Conservation (phyloP, 2,888 invertebrate genomes). For the Xiphydria camelus region DNA sequence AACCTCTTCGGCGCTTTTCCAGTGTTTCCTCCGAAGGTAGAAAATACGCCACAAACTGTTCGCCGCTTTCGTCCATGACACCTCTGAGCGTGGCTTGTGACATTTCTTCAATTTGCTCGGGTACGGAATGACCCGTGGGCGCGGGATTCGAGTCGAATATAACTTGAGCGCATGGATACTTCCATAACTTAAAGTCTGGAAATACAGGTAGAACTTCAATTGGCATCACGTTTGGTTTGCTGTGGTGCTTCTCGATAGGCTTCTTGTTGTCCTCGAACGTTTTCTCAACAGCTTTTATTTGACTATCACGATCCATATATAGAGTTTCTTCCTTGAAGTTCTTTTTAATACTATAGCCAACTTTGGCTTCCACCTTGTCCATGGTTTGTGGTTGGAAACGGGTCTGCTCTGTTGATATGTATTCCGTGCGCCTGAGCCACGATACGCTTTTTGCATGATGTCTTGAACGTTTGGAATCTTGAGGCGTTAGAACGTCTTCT, state of each 20-base stretch:
- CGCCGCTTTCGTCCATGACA: conserved; percentile 96
- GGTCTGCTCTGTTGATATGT: conserved; percentile 96
- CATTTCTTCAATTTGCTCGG: conserved; percentile 90
- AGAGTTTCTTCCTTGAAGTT: conserved; percentile 82
- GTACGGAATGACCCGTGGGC: conserved; percentile 77
- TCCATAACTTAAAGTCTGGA: conserved; percentile 95
- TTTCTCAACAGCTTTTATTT: conserved; percentile 92
- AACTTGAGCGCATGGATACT: conserved; percentile 92
- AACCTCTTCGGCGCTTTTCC: conserved; percentile 79
- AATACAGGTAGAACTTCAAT: conserved; percentile 82
- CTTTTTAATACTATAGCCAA: conserved; percentile 94
- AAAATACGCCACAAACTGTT: conserved; percentile 97
- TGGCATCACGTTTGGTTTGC: conserved; percentile 88
- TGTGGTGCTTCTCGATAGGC: conserved; percentile 85
- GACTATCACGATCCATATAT: conserved; percentile 91
- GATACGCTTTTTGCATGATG: conserved; percentile 94
- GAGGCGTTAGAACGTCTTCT: conserved; percentile 84
- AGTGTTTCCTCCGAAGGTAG: conserved; percentile 88
- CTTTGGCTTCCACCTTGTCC: conserved; percentile 96
- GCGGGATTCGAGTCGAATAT: conserved; percentile 97
- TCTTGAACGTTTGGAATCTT: conserved; percentile 81
- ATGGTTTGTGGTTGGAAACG: conserved; percentile 90
- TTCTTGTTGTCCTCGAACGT: conserved; percentile 86
- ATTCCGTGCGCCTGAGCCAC: conserved; percentile 95
- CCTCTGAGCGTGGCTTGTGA: conserved; percentile 73